Conservation (phyloP, 1,140 invertebrate genomes). For the Galleria mellonella region DNA sequence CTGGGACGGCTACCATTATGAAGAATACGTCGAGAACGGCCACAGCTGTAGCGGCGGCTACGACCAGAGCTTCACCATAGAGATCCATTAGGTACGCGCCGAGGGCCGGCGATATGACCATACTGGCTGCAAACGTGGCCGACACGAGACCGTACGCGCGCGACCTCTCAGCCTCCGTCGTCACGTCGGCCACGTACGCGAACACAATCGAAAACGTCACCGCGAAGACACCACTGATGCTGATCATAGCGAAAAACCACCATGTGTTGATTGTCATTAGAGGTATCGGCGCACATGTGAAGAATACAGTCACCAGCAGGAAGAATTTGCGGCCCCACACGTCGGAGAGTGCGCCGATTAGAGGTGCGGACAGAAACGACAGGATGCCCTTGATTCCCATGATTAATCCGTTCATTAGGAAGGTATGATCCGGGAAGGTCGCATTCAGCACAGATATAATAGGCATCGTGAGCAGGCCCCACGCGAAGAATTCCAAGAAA, state of each 20-base stretch:
- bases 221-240: conserved; percentile 98
- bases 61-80: conserved; percentile 95
- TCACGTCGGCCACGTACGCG: conserved; percentile 99
- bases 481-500: conserved; percentile 99
- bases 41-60: conserved; percentile 96
- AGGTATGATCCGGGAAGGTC: conserved; percentile 99
- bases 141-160: conserved; percentile 98
- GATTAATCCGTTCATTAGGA: conserved; percentile 99
- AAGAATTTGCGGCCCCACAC: conserved; percentile 99
- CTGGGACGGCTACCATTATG: conserved; percentile 97
- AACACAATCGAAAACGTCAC: conserved; percentile 99
- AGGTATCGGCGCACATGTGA: conserved; percentile 99
- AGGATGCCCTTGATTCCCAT: conserved; percentile 98
- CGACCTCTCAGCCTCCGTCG: conserved; percentile 95
- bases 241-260: conserved; percentile 99
- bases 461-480: conserved; percentile 98
- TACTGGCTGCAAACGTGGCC: conserved; percentile 98
- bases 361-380: conserved; percentile 96
- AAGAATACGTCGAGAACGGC: conserved; percentile 98
- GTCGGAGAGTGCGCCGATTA: conserved; percentile 97
- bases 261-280: conserved; percentile 99
- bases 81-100: conserved; percentile 94
- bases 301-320: conserved; percentile 98
- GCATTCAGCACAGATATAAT: conserved; percentile 97
- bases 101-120: conserved; percentile 96